These are phyloP conservation scores for Imbricaverruca yamaguchii DNA, from an alignment of 2,888 invertebrate genomes.

Conservation along the genomic window DNA sequence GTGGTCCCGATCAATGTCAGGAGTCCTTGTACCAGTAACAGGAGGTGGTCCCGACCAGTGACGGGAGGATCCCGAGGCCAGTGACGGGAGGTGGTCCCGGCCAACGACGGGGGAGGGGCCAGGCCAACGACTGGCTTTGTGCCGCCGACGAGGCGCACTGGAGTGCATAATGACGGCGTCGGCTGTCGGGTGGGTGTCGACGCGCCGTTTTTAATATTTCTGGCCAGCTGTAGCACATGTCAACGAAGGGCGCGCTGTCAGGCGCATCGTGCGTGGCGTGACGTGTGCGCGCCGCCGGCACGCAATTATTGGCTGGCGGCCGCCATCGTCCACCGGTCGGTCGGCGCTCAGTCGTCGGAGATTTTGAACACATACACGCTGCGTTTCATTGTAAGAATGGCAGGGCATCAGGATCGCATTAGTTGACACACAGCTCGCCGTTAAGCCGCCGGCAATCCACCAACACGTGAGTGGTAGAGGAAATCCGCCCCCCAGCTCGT, in stretches of 20 bases:
- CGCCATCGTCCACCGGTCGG: too few species aligned
- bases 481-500: too few species aligned
- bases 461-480: neutral
- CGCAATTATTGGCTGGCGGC: neutral
- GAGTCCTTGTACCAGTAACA: too few species aligned
- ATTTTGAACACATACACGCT: too few species aligned
- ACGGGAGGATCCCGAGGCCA: neutral
- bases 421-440: too few species aligned
- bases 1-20: too few species aligned
- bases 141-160: neutral
- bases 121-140: neutral
- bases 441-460: neutral
- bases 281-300: neutral
- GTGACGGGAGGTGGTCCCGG: too few species aligned
- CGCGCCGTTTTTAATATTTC: conserved; percentile 9
- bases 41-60: neutral
- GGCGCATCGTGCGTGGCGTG: neutral
- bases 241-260: neutral
- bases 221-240: neutral
- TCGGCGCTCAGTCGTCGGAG: too few species aligned
- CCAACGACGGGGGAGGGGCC: too few species aligned
- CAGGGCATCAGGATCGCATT: too few species aligned
- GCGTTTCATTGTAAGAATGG: too few species aligned
- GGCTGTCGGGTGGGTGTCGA: neutral
- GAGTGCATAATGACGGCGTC: neutral